phyloP scores from a whole-genome alignment of 1,140 invertebrate species.

The Holotrichia oblita region DNA sequence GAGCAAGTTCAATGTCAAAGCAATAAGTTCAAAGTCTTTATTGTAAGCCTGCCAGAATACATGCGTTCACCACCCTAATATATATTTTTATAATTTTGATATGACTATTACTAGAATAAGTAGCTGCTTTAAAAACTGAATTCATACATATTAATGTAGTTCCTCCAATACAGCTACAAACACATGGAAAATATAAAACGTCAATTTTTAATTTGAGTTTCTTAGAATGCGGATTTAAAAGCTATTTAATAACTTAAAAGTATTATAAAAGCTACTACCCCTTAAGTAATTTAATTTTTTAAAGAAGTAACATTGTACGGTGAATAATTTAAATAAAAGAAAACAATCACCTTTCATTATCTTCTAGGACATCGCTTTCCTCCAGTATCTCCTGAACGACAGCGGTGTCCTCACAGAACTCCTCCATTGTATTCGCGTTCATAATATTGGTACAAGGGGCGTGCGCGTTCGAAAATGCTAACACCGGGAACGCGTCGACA shows the following conservation, averaged over 20 bases:
- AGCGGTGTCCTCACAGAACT: slow-evolving; percentile 13
- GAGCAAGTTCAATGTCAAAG: slow-evolving; percentile 25
- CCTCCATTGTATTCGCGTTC: neutral
- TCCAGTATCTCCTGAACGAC: slow-evolving; percentile 33
- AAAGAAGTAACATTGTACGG: neutral
- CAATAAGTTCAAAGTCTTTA: slow-evolving; percentile 4
- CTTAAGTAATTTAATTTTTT: too few species aligned
- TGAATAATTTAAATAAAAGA: slow-evolving; percentile 14
- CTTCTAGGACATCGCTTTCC: slow-evolving; percentile 21
- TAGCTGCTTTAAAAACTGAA: too few species aligned
- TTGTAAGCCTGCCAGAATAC: neutral
- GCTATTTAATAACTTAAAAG: too few species aligned
- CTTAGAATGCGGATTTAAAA: too few species aligned
- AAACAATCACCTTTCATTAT: slow-evolving; percentile 32
- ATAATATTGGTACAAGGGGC: neutral
- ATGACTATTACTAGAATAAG: too few species aligned
- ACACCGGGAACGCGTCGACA: slow-evolving; percentile 17
- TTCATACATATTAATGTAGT: too few species aligned
- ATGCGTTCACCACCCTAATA: neutral
- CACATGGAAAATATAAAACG: too few species aligned
- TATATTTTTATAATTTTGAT: too few species aligned
- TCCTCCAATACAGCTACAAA: too few species aligned
- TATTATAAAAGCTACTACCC: too few species aligned
- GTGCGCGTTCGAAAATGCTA: slow-evolving; percentile 15
- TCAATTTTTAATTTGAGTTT: too few species aligned